phyloP scores from a whole-genome alignment of 2,888 invertebrate genomes.

The Lithophane leautieri region DNA sequence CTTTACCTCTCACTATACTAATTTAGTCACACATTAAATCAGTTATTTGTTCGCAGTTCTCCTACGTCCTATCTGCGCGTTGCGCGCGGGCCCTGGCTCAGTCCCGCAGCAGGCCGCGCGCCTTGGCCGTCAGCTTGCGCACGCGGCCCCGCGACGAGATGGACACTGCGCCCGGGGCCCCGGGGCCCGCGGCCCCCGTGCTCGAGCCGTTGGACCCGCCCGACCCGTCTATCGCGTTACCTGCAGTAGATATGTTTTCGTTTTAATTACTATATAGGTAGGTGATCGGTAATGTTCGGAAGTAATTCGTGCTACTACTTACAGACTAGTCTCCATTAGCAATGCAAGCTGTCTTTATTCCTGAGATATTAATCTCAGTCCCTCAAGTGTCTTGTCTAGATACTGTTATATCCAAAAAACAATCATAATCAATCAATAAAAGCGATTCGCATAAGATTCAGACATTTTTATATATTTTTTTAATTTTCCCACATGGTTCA shows the following conservation, averaged over 20 bases:
- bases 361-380: neutral
- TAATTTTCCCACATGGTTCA: neutral
- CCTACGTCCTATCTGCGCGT: constrained; percentile 3
- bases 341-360: neutral
- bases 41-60: neutral
- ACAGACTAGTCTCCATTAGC: neutral
- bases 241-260: neutral
- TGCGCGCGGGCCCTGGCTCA: constrained; percentile 66
- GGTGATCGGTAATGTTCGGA: neutral
- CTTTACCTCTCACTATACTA: neutral
- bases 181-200: constrained; percentile 22
- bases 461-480: neutral
- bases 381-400: constrained; percentile 1
- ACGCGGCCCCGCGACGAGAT: constrained; percentile 94
- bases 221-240: constrained; percentile 4
- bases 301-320: neutral
- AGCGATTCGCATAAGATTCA: neutral
- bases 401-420: constrained; percentile 1
- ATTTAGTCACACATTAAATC: too few relatives aligned
- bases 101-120: constrained; percentile 91
- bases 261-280: too few relatives aligned
- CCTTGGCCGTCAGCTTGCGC: constrained; percentile 95
- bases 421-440: constrained; percentile 3
- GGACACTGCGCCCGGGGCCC: constrained; percentile 77
- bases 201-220: constrained; percentile 17